These are phyloP conservation scores for Baryphthengus martii DNA, from an alignment of 2,113 vertebrate species.

Conservation along the genomic window DNA sequence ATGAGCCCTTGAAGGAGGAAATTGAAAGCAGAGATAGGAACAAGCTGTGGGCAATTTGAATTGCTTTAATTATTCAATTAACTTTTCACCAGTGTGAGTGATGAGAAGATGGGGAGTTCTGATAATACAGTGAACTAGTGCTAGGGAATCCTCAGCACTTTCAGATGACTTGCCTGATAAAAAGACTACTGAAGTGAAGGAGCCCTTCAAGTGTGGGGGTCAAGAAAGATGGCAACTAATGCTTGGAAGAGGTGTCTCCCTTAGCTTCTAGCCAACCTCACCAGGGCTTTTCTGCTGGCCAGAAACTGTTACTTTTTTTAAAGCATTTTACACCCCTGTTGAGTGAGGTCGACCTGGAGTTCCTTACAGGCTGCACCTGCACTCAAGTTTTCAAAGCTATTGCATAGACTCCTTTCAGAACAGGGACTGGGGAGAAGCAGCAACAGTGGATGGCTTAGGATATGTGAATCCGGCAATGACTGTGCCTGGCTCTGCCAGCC, in stretches of 20 bases:
- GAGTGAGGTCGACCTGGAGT: neutral
- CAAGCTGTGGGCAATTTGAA: neutral
- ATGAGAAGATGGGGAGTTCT: neutral
- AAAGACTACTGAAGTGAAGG: neutral
- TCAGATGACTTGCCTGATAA: neutral
- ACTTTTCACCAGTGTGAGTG: neutral
- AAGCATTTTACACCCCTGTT: neutral
- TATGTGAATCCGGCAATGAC: neutral
- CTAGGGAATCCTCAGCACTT: neutral
- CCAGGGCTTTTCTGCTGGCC: neutral
- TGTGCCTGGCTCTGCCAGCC: neutral
- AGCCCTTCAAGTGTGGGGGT: neutral
- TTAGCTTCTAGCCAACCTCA: neutral
- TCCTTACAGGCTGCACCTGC: neutral
- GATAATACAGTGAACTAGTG: neutral
- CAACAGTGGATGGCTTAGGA: neutral
- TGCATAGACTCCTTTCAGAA: neutral
- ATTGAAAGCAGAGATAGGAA: neutral
- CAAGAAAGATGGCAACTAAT: neutral
- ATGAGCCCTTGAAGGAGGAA: neutral
- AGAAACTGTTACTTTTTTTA: neutral
- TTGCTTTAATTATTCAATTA: constrained; percentile 19
- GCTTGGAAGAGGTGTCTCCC: neutral
- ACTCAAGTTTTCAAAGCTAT: neutral
- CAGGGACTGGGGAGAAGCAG: neutral